Conservation (phyloP, 1,140 invertebrate genomes). For the Pseudoatta argentina region DNA sequence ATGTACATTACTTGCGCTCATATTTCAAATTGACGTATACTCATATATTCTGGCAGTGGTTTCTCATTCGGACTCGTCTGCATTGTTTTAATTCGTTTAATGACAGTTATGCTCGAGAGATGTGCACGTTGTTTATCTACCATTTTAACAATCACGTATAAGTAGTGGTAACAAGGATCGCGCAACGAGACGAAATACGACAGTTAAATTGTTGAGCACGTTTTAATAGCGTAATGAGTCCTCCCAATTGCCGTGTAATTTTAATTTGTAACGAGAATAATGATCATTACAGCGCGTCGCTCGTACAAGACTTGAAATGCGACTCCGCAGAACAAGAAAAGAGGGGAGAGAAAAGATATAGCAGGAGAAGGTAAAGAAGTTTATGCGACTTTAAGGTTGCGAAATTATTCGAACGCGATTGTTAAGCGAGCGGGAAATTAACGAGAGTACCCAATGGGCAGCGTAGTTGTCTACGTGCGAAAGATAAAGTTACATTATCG, state of each 20-base stretch:
- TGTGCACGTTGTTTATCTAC: not conserved
- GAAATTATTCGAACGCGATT: constrained; percentile 54
- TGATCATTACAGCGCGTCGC: constrained; percentile 48
- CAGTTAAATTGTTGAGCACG: constrained; percentile 40
- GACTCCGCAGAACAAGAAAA: constrained; percentile 5
- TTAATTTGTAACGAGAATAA: constrained; percentile 69
- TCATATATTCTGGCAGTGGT: not conserved
- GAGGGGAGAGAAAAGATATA: not conserved
- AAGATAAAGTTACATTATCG: constrained; percentile 61
- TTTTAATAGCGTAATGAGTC: constrained; percentile 71
- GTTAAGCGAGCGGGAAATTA: constrained; percentile 56
- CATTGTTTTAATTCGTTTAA: constrained; percentile 24
- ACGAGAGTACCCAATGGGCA: constrained; percentile 41
- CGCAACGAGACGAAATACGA: constrained; percentile 1
- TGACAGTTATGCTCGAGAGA: not conserved
- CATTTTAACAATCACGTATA: constrained; percentile 51
- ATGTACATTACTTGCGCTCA: constrained; percentile 10
- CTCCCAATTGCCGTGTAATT: constrained; percentile 70
- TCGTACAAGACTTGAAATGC: constrained; percentile 39
- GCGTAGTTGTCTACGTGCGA: constrained; percentile 44
- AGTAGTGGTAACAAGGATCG: constrained; percentile 51
- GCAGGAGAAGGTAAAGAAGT: constrained; percentile 40
- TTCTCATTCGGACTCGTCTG: not conserved
- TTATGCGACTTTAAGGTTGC: constrained; percentile 61
- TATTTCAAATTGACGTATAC: constrained; percentile 4